These are phyloP conservation scores for Orchestia grillus DNA, from an alignment of 1,140 invertebrate species.

Conservation along the genomic window DNA sequence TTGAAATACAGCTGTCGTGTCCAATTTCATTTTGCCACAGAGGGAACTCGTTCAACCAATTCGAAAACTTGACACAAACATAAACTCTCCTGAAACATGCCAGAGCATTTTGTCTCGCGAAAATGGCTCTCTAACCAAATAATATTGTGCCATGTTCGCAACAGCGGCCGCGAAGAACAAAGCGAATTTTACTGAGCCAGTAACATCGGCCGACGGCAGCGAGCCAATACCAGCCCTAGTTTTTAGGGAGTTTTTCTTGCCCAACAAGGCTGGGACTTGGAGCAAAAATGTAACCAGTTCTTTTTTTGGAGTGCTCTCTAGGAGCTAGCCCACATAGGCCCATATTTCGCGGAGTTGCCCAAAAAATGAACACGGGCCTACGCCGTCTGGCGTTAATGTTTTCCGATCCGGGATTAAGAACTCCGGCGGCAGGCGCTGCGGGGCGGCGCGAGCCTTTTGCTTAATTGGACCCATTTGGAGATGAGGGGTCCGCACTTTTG, in stretches of 20 bases:
- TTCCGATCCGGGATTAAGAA: slow-evolving; percentile 49
- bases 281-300: slow-evolving; percentile 31
- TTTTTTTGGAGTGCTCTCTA: not conserved
- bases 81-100: not conserved
- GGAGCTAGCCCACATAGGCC: slow-evolving; percentile 23
- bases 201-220: not conserved
- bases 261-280: not conserved
- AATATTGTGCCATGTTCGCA: not conserved
- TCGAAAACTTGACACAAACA: not conserved
- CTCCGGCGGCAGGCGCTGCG: not conserved
- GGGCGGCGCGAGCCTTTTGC: slow-evolving; percentile 21
- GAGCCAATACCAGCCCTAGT: not conserved
- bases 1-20: not conserved
- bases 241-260: not conserved
- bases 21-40: too few relatives aligned
- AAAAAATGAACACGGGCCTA: slow-evolving; percentile 41
- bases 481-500: not conserved
- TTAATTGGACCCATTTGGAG: slow-evolving; percentile 35
- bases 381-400: slow-evolving; percentile 36
- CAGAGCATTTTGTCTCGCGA: not conserved
- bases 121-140: not conserved
- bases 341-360: slow-evolving; percentile 8
- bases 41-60: not conserved
- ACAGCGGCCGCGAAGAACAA: not conserved
- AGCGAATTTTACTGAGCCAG: not conserved